phyloP scores from a whole-genome alignment of 2,888 invertebrate genomes.

The Hetaerina titia region DNA sequence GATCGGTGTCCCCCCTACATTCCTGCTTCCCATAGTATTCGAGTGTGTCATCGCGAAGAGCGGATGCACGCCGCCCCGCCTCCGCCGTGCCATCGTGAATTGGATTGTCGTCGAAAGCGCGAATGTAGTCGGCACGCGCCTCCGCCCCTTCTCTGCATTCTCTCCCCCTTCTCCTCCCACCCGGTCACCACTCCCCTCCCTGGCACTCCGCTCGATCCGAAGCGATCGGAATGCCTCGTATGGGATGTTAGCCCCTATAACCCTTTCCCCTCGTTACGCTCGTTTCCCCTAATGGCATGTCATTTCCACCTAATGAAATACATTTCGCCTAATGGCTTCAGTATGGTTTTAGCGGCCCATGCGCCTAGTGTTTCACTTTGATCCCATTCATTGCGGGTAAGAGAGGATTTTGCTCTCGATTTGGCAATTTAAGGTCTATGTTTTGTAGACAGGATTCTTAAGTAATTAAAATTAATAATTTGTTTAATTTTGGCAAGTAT shows the following conservation, averaged over 20 bases:
- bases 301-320: background rate
- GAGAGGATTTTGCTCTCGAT: background rate
- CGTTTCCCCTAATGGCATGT: background rate
- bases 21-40: background rate
- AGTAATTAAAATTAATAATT: no score
- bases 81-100: background rate
- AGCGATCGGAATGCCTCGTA: background rate
- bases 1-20: background rate
- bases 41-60: background rate
- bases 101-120: background rate
- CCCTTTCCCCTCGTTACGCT: background rate
- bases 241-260: background rate
- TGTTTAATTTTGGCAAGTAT: no score
- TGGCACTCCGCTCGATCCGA: background rate
- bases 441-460: background rate
- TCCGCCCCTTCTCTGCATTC: background rate
- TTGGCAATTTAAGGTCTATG: background rate
- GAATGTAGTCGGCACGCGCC: constrained; percentile 30
- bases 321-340: background rate
- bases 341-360: background rate
- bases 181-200: background rate
- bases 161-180: background rate
- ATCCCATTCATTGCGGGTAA: background rate
- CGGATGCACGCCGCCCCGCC: background rate
- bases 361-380: background rate